A percentile compares a stretch with the other conserved stretches of the same genome.
Evolutionary conservation across 64 coral and sea anemone species (phyloP).

Genomic region (Actinia tenebrosa): DNA sequence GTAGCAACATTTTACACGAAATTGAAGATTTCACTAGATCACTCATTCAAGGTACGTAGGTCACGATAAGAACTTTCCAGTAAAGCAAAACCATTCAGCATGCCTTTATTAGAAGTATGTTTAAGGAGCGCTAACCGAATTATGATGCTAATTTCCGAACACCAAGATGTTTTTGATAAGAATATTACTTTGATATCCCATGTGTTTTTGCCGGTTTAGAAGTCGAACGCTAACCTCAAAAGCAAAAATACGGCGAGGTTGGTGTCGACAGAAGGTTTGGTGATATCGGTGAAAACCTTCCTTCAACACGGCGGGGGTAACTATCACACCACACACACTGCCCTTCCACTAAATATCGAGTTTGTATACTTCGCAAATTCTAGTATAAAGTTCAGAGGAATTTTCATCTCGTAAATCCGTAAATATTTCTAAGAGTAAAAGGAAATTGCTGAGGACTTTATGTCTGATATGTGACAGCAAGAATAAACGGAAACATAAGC

Average conservation of each 20-base stretch:
- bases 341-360: not conserved
- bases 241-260: not conserved
- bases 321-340: not conserved
- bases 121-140: not conserved
- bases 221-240: too few relatives aligned
- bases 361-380: not conserved
- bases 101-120: not conserved
- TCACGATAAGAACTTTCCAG: too few relatives aligned
- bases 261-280: not conserved
- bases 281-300: not conserved
- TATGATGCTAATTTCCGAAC: not conserved
- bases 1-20: too few relatives aligned
- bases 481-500: not conserved
- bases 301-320: not conserved
- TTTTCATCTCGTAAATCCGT: not conserved
- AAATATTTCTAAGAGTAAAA: not conserved
- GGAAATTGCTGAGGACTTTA: not conserved
- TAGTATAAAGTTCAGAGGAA: not conserved
- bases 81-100: not conserved
- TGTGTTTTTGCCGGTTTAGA: not conserved
- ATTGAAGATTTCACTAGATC: too few relatives aligned
- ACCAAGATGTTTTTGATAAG: not conserved
- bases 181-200: not conserved
- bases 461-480: not conserved
- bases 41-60: too few relatives aligned